A percentile compares a stretch with the other conserved stretches of the same genome.
Evolutionary conservation across 2,797 vertebrate species (phyloP).

Genomic region (Scyliorhinus canicula): DNA sequence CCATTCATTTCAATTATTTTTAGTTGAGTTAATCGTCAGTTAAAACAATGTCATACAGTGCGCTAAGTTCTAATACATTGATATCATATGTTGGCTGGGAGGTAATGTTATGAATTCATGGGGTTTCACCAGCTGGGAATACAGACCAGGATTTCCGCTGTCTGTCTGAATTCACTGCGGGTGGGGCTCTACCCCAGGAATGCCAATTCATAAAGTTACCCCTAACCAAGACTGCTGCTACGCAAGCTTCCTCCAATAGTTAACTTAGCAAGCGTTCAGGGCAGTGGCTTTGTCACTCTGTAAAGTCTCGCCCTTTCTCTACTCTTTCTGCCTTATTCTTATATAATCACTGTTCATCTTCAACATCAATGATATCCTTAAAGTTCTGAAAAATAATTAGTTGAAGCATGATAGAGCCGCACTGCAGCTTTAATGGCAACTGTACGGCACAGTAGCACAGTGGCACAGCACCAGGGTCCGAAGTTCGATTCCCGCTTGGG

Average conservation of each 20-base stretch:
- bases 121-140: conserved; percentile 34
- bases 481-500: no score
- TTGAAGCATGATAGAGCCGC: not conserved
- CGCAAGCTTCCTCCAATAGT: not conserved
- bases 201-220: not conserved
- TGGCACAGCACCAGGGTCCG: no score
- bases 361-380: not conserved
- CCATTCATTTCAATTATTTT: not conserved
- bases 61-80: not conserved
- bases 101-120: conserved; percentile 19
- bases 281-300: not conserved
- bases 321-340: not conserved
- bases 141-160: not conserved
- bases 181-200: not conserved
- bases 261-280: not conserved
- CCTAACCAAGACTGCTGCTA: not conserved
- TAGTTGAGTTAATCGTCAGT: not conserved
- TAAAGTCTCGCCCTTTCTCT: not conserved
- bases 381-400: not conserved
- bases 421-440: not conserved
- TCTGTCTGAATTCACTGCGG: conserved; percentile 26
- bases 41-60: not conserved
- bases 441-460: not conserved
- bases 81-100: conserved; percentile 14
- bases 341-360: not conserved